Conservation (phyloP, 2,888 invertebrate genomes). For the Drosophila diplacantha region DNA sequence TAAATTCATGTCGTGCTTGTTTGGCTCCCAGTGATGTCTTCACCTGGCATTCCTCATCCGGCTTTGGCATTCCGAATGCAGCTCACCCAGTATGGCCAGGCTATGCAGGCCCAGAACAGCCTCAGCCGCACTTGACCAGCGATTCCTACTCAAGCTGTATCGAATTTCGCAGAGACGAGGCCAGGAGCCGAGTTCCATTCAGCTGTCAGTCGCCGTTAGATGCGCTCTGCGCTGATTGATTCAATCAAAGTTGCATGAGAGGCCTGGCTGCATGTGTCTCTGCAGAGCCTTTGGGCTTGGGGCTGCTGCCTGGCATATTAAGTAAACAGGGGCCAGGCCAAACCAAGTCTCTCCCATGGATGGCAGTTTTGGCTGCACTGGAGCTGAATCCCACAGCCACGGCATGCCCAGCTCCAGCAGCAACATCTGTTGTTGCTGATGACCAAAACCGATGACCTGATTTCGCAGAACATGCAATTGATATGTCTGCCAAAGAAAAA, state of each 20-base stretch:
- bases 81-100: slow-evolving; percentile 46
- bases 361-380: slow-evolving; percentile 52
- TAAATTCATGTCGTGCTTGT: slow-evolving; percentile 39
- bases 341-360: slow-evolving; percentile 43
- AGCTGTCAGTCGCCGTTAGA: slow-evolving; percentile 66
- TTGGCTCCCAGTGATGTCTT: slow-evolving; percentile 38
- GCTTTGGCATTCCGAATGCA: slow-evolving; percentile 66
- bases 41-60: slow-evolving; percentile 57
- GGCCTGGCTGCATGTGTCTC: slow-evolving; percentile 18
- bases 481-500: slow-evolving; percentile 57
- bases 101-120: slow-evolving; percentile 42
- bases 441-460: slow-evolving; percentile 69
- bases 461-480: slow-evolving; percentile 66
- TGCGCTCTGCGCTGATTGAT: slow-evolving; percentile 65
- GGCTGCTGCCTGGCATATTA: slow-evolving; percentile 48
- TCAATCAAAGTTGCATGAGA: slow-evolving; percentile 66
- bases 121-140: slow-evolving; percentile 27
- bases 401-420: slow-evolving; percentile 20
- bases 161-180: slow-evolving; percentile 7
- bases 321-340: slow-evolving; percentile 47
- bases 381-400: slow-evolving; percentile 36
- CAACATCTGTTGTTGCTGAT: slow-evolving; percentile 46
- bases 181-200: slow-evolving; percentile 22
- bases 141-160: slow-evolving; percentile 19
- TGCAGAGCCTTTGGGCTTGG: slow-evolving; percentile 28